Conservation (phyloP, 2,113 vertebrate species). For the Ceyx melanurus region DNA sequence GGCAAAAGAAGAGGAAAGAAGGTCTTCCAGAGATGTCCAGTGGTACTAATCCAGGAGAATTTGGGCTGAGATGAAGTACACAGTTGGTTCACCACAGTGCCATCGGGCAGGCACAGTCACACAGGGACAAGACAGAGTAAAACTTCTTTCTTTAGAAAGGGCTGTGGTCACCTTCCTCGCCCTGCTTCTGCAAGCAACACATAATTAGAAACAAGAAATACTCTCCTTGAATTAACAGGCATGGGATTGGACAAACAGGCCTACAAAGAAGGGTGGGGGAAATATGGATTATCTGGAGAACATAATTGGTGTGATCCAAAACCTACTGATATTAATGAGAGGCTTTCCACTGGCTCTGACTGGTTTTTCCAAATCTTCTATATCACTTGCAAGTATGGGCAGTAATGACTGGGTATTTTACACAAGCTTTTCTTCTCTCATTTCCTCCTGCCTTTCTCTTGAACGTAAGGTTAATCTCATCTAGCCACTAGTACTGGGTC, state of each 20-base stretch:
- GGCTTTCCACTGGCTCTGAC: background rate
- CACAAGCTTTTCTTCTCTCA: background rate
- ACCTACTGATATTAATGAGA: background rate
- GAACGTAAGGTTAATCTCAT: background rate
- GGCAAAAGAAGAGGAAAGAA: background rate
- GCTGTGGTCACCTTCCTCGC: background rate
- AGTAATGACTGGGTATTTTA: background rate
- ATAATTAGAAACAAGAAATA: constrained; percentile 22
- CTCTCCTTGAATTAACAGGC: background rate
- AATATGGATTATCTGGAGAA: background rate
- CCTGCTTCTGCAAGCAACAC: background rate
- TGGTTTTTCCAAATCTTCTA: background rate
- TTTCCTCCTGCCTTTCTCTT: background rate
- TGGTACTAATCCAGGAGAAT: background rate
- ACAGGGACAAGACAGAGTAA: background rate
- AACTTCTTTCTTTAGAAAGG: background rate
- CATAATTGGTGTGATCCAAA: background rate
- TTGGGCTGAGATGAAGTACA: background rate
- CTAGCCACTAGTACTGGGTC: background rate
- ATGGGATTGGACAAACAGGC: background rate
- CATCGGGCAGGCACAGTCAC: background rate
- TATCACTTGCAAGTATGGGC: background rate
- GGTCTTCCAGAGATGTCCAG: background rate
- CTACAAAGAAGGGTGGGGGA: background rate
- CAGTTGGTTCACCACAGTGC: background rate